Evolutionary conservation across 2,888 invertebrate genomes (phyloP), one percentile per base, ranked within the genome.

Genomic region (Nemotelus pantherinus): DNA sequence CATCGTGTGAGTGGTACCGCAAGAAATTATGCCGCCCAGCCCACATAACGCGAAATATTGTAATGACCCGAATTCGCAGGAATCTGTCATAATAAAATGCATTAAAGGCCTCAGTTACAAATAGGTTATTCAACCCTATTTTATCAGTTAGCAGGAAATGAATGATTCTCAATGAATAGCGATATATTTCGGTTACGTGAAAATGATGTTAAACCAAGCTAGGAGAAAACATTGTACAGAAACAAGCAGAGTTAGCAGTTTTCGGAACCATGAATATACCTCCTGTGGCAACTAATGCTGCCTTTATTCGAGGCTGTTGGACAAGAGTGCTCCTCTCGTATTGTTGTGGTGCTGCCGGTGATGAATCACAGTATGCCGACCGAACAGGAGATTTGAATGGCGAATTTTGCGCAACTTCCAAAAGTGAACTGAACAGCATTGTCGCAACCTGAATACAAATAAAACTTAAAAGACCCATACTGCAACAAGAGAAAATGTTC

Each of bases 1-100:
- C 87, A 87, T 86, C n/a, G 87, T 87, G 79, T 87, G 87, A 53
- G 87, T 87, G 41, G 83, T 82, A 88, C 91, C 91, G 82, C 91
- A 91, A 10, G 91, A 91, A 47, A 91, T 89, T 82, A 91, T 87
- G 78, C 91, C 99, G 80, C 98, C 98, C 82, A 99, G 89, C 70
- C 97, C 98, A 88, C 99, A 99, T 63, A 97, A 90, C 58, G 93
- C 90, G 88, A 95, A 99, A 88, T 95, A 99, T 84, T 96, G 93
- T 80, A 89, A 87, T 0, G 96, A 96, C 50, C 95, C 99, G 88
- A 96, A 98, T 87, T 95, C 97, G 86, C 95, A 95, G 76, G 94
- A 94, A 86, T 94, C 87, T 87, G 65, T 25, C 25, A 25, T 25
- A 25, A 25, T 25, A 25, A 25, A 25, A 7, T 25, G 25, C 25